Conservation (phyloP, 2,888 invertebrate species). For the Troides aeacus region DNA sequence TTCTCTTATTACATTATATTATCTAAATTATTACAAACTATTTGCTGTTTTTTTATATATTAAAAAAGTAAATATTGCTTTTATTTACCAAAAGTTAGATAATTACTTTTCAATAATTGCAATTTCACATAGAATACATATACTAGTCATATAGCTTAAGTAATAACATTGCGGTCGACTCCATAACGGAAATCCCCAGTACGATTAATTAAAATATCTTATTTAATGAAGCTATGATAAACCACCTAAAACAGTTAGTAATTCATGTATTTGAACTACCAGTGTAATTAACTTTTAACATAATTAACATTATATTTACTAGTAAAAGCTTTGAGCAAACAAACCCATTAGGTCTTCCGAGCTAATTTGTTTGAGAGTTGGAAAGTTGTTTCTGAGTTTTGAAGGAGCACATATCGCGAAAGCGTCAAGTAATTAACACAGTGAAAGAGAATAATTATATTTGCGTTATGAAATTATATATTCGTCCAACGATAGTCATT, state of each 20-base stretch:
- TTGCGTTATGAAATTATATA: conserved; percentile 4
- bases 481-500: not conserved
- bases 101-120: too few relatives aligned
- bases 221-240: not conserved
- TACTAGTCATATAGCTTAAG: not conserved
- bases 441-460: conserved; percentile 17
- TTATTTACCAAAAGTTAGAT: too few relatives aligned
- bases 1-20: too few relatives aligned
- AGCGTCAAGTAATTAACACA: conserved; percentile 24
- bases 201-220: not conserved
- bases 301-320: conserved; percentile 8
- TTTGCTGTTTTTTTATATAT: too few relatives aligned
- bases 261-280: not conserved
- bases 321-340: conserved; percentile 7
- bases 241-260: not conserved
- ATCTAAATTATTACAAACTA: too few relatives aligned
- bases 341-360: conserved; percentile 4
- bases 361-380: conserved; percentile 21
- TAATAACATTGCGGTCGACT: not conserved
- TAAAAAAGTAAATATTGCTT: too few relatives aligned
- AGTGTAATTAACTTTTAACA: not conserved
- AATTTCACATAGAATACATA: too few relatives aligned
- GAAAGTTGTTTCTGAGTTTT: conserved; percentile 23
- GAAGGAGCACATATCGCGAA: conserved; percentile 18
- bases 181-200: not conserved